Percentiles rank a stretch among this genome's conserved stretches.
Evolutionary conservation across 2,797 vertebrate species (phyloP).

Genomic region (Hoplostethus atlanticus): DNA sequence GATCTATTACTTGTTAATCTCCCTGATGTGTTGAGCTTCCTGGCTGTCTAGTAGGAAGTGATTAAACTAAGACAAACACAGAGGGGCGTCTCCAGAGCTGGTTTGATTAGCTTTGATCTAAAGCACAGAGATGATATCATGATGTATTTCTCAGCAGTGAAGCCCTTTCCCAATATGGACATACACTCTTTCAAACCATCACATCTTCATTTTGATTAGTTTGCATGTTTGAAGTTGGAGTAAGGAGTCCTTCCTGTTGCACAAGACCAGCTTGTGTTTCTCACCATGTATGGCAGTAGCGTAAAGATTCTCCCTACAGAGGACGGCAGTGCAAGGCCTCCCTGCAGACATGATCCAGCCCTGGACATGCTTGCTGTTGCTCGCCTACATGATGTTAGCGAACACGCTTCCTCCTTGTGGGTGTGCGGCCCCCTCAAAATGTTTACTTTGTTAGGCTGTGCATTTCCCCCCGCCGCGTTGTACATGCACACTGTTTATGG

Average conservation of each 20-base stretch:
- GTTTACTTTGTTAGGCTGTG: constrained; percentile 44
- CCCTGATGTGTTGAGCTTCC: neutral
- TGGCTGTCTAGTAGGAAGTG: neutral
- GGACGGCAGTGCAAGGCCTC: too few species aligned
- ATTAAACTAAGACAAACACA: neutral
- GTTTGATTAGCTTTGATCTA: neutral
- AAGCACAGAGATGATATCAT: neutral
- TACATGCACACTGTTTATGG: constrained; percentile 25
- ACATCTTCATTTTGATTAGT: constrained; percentile 2
- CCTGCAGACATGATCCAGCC: neutral
- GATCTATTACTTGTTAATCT: neutral
- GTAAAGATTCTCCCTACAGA: neutral
- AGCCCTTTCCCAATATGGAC: neutral
- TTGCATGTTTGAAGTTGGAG: constrained; percentile 2
- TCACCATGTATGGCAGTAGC: constrained; percentile 17
- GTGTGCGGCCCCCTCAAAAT: constrained; percentile 6
- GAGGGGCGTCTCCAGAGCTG: neutral
- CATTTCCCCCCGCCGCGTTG: neutral
- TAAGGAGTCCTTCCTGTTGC: neutral
- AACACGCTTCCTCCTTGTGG: neutral
- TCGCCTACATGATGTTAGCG: neutral
- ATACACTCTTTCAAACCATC: neutral
- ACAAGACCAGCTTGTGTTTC: neutral
- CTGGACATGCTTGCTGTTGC: too few species aligned
- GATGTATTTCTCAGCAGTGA: neutral